Evolutionary conservation across 2,113 vertebrate species (phyloP), one percentile per base, ranked within the genome.

Genomic region (Grallaria varia): DNA sequence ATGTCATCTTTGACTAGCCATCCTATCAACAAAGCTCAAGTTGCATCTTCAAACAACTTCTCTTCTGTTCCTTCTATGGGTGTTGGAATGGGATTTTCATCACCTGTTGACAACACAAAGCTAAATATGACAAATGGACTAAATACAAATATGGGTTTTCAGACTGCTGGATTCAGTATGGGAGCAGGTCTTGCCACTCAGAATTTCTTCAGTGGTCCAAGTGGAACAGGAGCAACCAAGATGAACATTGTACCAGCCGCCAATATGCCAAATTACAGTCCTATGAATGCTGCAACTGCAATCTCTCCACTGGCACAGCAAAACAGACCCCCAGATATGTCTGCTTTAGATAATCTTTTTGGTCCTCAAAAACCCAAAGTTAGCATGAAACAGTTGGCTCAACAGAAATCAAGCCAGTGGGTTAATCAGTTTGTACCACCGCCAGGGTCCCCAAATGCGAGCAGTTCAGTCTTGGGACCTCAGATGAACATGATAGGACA

Each of bases 351-450:
- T 97, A 98, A 97, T 95, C 98, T 99, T 66, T 99, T 99, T 95
- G 97, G 98, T 55, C 96, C 99, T 96, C 99, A 98, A 97, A 99
- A 99, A 96, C 98, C 99, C 97, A 99, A 99, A 98, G 99, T 99
- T 95, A 98, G 98, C 89, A 98, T 99, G 98, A 99, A 99, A 97
- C 99, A 99, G 93, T 97, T 99, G 96, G 98, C 98, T 69, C 98
- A 99, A n/a, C 98, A 98, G 83, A 96, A 98, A 37, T 97, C 96
- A 94, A 98, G 78, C 94, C 98, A 99, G 22, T 99, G 99, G 99
- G 95, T 99, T 50, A 98, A 97, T 97, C 99, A 99, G 96, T 99
- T 98, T 93, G 98, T 97, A 71, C 90, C 98, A 52, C 96, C 97
- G 3, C 99, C 98, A 81, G 98, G 97, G 68, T 95, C 98, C 96